Base-by-base conservation (phyloP, 23 tunicate species). In the Styela plicata region DNA sequence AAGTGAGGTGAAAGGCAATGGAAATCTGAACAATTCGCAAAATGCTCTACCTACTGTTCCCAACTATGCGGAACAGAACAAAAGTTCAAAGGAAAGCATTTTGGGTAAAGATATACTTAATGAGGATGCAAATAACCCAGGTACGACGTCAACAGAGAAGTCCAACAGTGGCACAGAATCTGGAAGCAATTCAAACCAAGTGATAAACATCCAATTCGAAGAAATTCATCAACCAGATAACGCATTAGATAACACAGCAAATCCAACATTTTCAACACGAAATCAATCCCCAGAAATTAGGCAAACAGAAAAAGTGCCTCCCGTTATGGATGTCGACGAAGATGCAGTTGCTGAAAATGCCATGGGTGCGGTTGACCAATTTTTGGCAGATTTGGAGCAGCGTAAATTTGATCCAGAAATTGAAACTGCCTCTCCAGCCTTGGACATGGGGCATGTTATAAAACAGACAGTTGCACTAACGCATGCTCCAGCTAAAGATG, bases 281-380 rank as follows among this genome's bases (percentile, higher is more conserved):
- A 13, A 44, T 44, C 13, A 7, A 5, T 44, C 57, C 10, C 57
- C 57, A 44, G 57, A 44, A 44, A 44, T 44, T 13, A 13, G 57
- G 13, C 57, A 44, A 13, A 44, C 7, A 5, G 7, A 5, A 13
- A 7, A 44, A 44, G 10, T 5, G 7, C 57, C 57, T 44, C 7
- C 57, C 7, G 57, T 44, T 44, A 44, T 44, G 57, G 57, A 44
- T 7, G 57, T 71, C 35, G 77, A 76, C 66, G 63, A 76, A 1
- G 81, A 76, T 10, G 27, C 64, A 13, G 81, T 53, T 13, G 81
- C 81, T 36, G 81, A 52, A 36, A 76, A 76, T 21, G 64, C 81
- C 29, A 76, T 76, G 81, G 81, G 64, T 18, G 81, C 81, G 27
- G 81, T 76, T 23, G 81, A 76, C 44, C 81, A 76, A 53, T 76